Percentiles rank a stretch among this genome's conserved stretches.
Conservation (phyloP, 2,888 invertebrate genomes). For the Leptinotarsa peninsularis region DNA sequence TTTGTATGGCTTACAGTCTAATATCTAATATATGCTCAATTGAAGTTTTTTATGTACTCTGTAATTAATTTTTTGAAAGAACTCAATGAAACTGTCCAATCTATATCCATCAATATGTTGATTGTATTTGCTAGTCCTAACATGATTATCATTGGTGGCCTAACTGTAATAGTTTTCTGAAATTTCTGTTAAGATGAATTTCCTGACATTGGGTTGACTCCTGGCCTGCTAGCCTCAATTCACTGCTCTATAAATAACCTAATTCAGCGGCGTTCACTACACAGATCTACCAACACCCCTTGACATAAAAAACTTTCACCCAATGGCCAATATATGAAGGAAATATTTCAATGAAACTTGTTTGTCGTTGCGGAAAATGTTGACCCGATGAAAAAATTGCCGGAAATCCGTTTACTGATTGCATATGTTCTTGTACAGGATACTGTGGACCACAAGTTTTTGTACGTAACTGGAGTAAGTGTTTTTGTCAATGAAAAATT, state of each 20-base stretch:
- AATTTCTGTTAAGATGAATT: not conserved
- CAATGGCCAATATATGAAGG: constrained; percentile 49
- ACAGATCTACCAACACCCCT: constrained; percentile 49
- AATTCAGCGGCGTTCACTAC: constrained; percentile 48
- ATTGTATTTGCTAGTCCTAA: too few species aligned
- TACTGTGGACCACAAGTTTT: constrained; percentile 13
- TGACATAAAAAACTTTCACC: constrained; percentile 49
- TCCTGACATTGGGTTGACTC: not conserved
- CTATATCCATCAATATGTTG: too few species aligned
- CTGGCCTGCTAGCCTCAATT: not conserved
- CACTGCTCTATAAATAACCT: constrained; percentile 47
- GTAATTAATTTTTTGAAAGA: too few species aligned
- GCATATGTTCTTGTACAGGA: not conserved
- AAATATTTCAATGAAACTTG: constrained; percentile 50
- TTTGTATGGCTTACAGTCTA: too few species aligned
- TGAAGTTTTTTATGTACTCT: too few species aligned
- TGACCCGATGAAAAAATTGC: constrained; percentile 15
- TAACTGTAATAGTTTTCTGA: too few species aligned
- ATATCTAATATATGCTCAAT: too few species aligned
- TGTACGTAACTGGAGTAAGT: constrained; percentile 24
- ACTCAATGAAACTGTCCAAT: too few species aligned
- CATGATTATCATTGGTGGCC: too few species aligned
- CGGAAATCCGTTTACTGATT: not conserved
- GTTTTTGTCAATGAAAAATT: constrained; percentile 46
- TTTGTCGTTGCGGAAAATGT: constrained; percentile 34